A percentile compares a stretch with the other conserved stretches of the same genome.
These are phyloP conservation scores for Pelochelys cantorii DNA, from an alignment of 2,797 vertebrate species.

Conservation along the genomic window DNA sequence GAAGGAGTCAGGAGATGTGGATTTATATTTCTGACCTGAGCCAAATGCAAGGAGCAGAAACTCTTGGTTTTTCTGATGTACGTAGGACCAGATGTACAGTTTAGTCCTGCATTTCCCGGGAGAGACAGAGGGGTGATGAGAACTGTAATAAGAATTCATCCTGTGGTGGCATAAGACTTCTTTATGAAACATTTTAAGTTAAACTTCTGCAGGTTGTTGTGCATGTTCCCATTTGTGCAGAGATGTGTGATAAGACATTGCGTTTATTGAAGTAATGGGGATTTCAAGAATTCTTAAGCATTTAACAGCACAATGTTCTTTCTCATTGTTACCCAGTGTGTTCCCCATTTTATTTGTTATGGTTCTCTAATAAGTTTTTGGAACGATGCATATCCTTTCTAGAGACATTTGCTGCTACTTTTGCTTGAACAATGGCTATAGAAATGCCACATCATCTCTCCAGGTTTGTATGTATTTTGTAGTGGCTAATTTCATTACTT, in stretches of 20 bases:
- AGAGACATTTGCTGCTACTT: background rate
- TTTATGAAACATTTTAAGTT: background rate
- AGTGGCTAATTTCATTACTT: background rate
- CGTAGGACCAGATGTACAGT: background rate
- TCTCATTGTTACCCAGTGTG: background rate
- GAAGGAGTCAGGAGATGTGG: background rate
- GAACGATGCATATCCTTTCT: background rate
- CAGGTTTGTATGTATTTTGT: background rate
- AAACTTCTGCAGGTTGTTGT: background rate
- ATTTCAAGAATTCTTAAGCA: background rate
- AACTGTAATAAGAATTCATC: background rate
- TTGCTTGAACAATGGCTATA: background rate
- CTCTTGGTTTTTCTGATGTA: background rate
- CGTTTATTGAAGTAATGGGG: accelerated
- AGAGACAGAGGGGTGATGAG: background rate
- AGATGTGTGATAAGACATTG: background rate
- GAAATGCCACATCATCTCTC: background rate
- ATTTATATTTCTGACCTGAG: background rate
- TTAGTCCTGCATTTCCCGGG: background rate
- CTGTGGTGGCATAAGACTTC: background rate
- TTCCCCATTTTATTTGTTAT: background rate
- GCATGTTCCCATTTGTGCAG: background rate
- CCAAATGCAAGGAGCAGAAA: background rate
- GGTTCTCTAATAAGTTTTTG: background rate
- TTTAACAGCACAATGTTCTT: background rate